A percentile compares a stretch with the other conserved stretches of the same genome.
Evolutionary conservation across 2,113 vertebrate species (phyloP).

Genomic region (Eubucco bourcierii): DNA sequence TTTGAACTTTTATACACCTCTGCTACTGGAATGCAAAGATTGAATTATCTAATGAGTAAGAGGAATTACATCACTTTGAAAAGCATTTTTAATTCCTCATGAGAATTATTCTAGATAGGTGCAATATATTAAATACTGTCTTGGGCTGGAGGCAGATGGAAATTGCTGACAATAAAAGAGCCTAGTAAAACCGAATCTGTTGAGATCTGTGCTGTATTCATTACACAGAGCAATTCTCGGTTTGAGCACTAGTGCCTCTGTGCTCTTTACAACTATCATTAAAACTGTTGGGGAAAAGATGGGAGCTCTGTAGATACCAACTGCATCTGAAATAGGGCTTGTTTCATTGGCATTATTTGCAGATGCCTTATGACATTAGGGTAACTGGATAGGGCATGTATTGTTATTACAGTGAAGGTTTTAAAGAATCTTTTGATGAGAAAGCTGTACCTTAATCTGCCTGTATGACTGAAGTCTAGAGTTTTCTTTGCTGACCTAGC

Average conservation of each 20-base stretch:
- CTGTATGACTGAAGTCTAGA: not conserved
- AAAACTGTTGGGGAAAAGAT: not conserved
- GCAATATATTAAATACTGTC: not conserved
- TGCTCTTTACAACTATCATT: not conserved
- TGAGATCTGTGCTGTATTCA: not conserved
- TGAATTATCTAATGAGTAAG: not conserved
- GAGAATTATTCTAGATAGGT: not conserved
- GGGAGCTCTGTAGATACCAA: not conserved
- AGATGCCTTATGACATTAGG: not conserved
- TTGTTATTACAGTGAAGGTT: not conserved
- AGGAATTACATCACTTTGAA: not conserved
- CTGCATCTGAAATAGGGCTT: not conserved
- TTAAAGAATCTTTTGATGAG: not conserved
- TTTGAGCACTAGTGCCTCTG: not conserved
- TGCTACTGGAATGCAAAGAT: not conserved
- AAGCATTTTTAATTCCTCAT: not conserved
- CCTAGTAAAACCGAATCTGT: not conserved
- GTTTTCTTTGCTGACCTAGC: not conserved
- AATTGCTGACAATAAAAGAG: not conserved
- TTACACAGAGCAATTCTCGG: not conserved
- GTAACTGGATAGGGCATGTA: not conserved
- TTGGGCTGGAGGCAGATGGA: not conserved
- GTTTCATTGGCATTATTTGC: not conserved
- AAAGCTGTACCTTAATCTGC: not conserved
- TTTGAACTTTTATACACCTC: not conserved